Percentiles rank a stretch among this genome's conserved stretches.
Conservation (phyloP, 2,797 vertebrate genomes). For the Merluccius polli region DNA sequence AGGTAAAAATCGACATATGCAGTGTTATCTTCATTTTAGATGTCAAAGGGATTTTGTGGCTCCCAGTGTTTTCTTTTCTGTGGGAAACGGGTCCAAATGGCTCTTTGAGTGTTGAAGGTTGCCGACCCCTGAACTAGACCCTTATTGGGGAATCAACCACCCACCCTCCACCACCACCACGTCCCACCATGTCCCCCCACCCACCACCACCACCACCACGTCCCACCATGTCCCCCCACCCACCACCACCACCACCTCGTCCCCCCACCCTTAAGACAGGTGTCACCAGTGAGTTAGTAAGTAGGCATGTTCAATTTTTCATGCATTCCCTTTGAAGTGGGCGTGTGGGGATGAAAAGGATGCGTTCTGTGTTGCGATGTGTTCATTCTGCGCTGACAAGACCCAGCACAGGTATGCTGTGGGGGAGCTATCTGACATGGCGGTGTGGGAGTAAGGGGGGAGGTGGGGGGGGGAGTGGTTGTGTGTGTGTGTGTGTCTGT, state of each 20-base stretch:
- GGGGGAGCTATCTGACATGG: neutral
- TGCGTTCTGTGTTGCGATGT: slow-evolving; percentile 38
- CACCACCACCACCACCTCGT: neutral
- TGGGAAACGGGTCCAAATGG: too few species aligned
- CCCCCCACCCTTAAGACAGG: neutral
- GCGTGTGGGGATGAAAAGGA: slow-evolving; percentile 51
- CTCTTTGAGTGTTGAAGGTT: too few species aligned
- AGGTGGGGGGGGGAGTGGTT: neutral
- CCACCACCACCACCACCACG: too few species aligned
- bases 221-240: too few species aligned
- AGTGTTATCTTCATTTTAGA: too few species aligned
- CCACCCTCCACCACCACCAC: neutral
- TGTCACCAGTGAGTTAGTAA: neutral
- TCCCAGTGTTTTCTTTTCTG: too few species aligned
- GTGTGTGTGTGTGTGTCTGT: neutral
- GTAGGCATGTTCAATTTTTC: slow-evolving; percentile 48
- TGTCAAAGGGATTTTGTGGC: too few species aligned
- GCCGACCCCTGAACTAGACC: too few species aligned
- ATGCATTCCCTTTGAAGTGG: slow-evolving; percentile 66
- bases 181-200: too few species aligned
- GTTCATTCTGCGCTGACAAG: slow-evolving; percentile 37
- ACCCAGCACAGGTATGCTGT: slow-evolving; percentile 14
- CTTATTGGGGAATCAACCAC: too few species aligned
- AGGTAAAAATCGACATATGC: too few species aligned
- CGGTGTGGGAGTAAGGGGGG: neutral